Conservation (phyloP, 1,140 invertebrate species). For the Orchesella cincta region DNA sequence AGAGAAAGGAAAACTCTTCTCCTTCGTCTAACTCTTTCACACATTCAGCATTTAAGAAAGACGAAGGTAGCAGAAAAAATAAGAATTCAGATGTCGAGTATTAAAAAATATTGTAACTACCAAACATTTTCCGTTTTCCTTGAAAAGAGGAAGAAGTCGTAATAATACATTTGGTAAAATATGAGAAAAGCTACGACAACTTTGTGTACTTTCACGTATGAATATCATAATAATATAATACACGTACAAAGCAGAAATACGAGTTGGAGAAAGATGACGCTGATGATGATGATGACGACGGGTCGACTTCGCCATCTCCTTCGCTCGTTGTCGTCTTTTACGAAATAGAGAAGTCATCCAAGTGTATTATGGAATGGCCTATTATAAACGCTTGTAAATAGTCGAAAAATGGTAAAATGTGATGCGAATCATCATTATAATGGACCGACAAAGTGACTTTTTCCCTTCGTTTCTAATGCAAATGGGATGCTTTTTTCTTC, state of each 20-base stretch:
- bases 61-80: not conserved
- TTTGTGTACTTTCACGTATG: not conserved
- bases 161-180: not conserved
- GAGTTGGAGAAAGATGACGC: not conserved
- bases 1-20: not conserved
- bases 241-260: not conserved
- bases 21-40: not conserved
- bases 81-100: not conserved
- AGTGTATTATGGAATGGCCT: conserved; percentile 13
- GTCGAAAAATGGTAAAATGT: conserved; percentile 21
- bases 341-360: not conserved
- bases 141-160: not conserved
- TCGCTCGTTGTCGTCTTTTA: not conserved
- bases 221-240: conserved; percentile 19
- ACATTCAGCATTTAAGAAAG: not conserved
- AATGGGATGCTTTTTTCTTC: not conserved
- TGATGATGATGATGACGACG: conserved; percentile 8
- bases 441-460: conserved; percentile 12
- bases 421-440: conserved; percentile 21
- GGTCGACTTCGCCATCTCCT: conserved; percentile 12
- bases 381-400: conserved; percentile 22
- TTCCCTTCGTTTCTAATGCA: conserved; percentile 15
- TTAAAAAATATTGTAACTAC: not conserved
- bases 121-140: not conserved
- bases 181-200: not conserved